A percentile compares a stretch with the other conserved stretches of the same genome.
These are phyloP conservation scores for Anthopleura sola DNA, from an alignment of 64 coral and sea anemone genomes.

Conservation along the genomic window DNA sequence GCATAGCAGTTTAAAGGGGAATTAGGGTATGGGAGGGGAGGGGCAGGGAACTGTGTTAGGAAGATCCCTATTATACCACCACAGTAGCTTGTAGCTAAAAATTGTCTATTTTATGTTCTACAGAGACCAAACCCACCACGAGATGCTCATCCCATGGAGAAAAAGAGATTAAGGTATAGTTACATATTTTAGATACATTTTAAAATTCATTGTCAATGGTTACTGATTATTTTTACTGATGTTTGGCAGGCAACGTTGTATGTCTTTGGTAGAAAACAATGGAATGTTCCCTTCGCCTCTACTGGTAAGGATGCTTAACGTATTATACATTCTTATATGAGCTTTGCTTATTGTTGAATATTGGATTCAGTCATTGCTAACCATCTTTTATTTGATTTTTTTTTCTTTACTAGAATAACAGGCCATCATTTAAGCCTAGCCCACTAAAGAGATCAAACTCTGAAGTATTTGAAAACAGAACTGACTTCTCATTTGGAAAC, in stretches of 20 bases:
- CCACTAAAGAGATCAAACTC: slow-evolving; percentile 45
- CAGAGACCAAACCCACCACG: slow-evolving; percentile 91
- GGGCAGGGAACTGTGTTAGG: too few relatives aligned
- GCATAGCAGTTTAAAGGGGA: not conserved
- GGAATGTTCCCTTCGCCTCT: slow-evolving; percentile 25
- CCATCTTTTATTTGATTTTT: not conserved
- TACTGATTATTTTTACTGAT: not conserved
- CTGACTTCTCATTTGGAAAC: not conserved
- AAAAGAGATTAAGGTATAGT: slow-evolving; percentile 83
- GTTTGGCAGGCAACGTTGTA: slow-evolving; percentile 57
- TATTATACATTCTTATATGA: not conserved
- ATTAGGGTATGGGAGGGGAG: too few relatives aligned
- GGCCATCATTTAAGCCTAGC: not conserved
- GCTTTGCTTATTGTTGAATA: too few relatives aligned
- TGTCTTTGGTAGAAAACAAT: slow-evolving; percentile 61
- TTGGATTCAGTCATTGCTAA: not conserved
- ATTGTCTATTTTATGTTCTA: not conserved
- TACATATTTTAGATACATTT: not conserved
- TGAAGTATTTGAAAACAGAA: slow-evolving; percentile 30
- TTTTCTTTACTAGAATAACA: not conserved
- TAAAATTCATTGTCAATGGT: not conserved
- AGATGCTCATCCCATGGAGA: slow-evolving; percentile 81
- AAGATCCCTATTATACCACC: too few relatives aligned
- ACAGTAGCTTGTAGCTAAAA: too few relatives aligned
- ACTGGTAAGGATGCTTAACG: slow-evolving; percentile 26